A percentile compares a stretch with the other conserved stretches of the same genome.
Conservation (phyloP, 2,888 invertebrate species). For the Torymus tubicola region DNA sequence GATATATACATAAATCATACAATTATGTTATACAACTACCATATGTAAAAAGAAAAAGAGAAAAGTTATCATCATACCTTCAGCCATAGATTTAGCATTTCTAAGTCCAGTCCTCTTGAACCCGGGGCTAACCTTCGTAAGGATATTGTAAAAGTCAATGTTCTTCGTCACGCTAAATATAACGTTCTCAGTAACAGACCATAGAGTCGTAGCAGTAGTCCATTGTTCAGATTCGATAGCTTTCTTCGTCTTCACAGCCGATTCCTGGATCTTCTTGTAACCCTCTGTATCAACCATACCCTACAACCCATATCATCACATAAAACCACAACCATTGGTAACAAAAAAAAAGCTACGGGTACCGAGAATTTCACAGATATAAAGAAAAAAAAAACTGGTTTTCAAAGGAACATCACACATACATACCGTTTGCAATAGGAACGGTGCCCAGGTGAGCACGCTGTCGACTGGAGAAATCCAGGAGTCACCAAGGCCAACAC, state of each 20-base stretch:
- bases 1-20: too few species aligned
- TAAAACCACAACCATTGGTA: too few species aligned
- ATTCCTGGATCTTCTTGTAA: slow-evolving; percentile 79
- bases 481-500: slow-evolving; percentile 90
- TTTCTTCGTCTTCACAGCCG: slow-evolving; percentile 79
- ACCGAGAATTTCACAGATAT: too few species aligned
- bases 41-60: too few species aligned
- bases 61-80: not conserved
- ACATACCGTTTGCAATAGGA: slow-evolving; percentile 83
- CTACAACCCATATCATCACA: slow-evolving; percentile 61
- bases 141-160: slow-evolving; percentile 91
- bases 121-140: slow-evolving; percentile 75
- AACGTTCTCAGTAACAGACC: slow-evolving; percentile 82
- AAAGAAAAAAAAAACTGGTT: slow-evolving; percentile 11
- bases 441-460: slow-evolving; percentile 89
- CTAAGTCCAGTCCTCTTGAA: not conserved
- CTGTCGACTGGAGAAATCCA: slow-evolving; percentile 94
- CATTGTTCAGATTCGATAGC: slow-evolving; percentile 80
- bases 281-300: slow-evolving; percentile 85
- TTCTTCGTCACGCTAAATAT: slow-evolving; percentile 81
- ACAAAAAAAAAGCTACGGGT: too few species aligned
- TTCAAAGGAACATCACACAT: not conserved
- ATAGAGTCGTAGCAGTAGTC: slow-evolving; percentile 81
- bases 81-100: not conserved
- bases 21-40: too few species aligned